phyloP scores from a whole-genome alignment of 2,888 invertebrate species.

The Catocala fraxini region DNA sequence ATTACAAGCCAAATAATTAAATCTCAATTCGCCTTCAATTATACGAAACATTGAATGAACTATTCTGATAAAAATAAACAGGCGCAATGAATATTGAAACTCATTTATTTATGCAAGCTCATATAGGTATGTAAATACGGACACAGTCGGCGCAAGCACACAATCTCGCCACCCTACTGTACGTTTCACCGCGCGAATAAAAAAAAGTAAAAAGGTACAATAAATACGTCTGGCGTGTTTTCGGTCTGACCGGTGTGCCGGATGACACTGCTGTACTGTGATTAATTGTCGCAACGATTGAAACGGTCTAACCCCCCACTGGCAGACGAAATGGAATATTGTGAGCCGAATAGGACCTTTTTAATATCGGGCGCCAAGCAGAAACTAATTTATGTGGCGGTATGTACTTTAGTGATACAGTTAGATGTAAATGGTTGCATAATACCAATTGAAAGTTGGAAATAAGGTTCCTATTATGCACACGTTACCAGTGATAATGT shows the following conservation, averaged over 20 bases:
- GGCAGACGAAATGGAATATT: conserved; percentile 85
- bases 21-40: neutral
- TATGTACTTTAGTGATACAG: conserved; percentile 58
- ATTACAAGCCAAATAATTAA: neutral
- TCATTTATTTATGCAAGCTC: conserved; percentile 1
- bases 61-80: neutral
- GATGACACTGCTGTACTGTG: conserved; percentile 86
- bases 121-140: neutral
- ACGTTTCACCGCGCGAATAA: conserved; percentile 39
- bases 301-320: conserved; percentile 83
- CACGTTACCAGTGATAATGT: no score
- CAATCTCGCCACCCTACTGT: conserved; percentile 33
- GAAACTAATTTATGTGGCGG: conserved; percentile 75
- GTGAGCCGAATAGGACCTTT: conserved; percentile 76
- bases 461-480: conserved; percentile 11
- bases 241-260: conserved; percentile 71
- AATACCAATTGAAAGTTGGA: conserved; percentile 25
- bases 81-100: neutral
- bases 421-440: conserved; percentile 44
- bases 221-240: conserved; percentile 72
- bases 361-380: conserved; percentile 76
- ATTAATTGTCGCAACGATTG: conserved; percentile 86
- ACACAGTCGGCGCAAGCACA: conserved; percentile 4
- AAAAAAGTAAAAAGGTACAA: conserved; percentile 59
- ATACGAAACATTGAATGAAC: neutral